phyloP scores from a whole-genome alignment of 2,113 vertebrate species.

The Motacilla tschutschensis region DNA sequence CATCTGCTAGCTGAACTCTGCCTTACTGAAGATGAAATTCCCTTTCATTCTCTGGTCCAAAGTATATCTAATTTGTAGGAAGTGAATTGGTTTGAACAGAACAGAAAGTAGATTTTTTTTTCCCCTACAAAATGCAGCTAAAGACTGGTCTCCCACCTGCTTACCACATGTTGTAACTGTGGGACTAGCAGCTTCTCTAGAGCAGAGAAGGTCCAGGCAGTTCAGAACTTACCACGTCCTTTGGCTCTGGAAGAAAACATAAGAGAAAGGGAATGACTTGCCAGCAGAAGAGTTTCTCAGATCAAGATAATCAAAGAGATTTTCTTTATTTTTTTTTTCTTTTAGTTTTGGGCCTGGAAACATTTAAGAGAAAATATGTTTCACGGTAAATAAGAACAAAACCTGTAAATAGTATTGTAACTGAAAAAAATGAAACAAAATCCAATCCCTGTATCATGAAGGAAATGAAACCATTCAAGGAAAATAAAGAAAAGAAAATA shows the following conservation, averaged over 20 bases:
- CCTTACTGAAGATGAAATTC: background rate
- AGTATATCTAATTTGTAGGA: constrained; percentile 26
- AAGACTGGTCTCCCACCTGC: constrained; percentile 26
- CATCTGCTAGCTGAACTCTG: background rate
- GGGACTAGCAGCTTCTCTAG: background rate
- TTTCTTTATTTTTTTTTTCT: background rate
- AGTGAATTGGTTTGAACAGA: background rate
- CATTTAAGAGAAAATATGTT: constrained; percentile 42
- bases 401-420: background rate
- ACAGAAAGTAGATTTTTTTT: background rate
- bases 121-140: background rate
- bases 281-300: constrained; percentile 47
- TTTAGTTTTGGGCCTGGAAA: constrained; percentile 25
- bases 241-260: constrained; percentile 44
- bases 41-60: constrained; percentile 3
- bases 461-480: background rate
- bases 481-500: constrained; percentile 58
- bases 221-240: constrained; percentile 38
- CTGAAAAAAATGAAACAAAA: constrained; percentile 2
- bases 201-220: constrained; percentile 2
- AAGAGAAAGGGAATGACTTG: constrained; percentile 31
- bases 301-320: constrained; percentile 47
- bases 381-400: constrained; percentile 20
- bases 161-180: constrained; percentile 22
- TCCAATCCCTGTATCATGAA: background rate